Percentiles rank a stretch among this genome's conserved stretches.
phyloP scores from a whole-genome alignment of 1,140 invertebrate genomes.

The Pentalonia nigronervosa region DNA sequence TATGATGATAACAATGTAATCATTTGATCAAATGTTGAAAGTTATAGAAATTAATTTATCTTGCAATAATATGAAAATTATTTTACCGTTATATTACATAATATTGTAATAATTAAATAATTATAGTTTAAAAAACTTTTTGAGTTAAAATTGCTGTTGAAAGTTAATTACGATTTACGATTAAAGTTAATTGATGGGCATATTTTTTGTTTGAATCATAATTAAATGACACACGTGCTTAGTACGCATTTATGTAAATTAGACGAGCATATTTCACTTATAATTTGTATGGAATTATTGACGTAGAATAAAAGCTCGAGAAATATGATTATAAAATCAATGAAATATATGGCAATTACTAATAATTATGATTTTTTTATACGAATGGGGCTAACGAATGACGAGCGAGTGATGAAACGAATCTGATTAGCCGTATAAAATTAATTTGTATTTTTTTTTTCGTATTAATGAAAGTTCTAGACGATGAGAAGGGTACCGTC shows the following conservation, averaged over 20 bases:
- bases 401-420: not conserved
- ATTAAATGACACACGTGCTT: not conserved
- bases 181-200: not conserved
- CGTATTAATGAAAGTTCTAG: not conserved
- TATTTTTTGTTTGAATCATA: not conserved
- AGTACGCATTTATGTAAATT: not conserved
- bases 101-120: not conserved
- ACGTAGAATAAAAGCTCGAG: not conserved
- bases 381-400: not conserved
- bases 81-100: not conserved
- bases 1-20: not conserved
- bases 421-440: not conserved
- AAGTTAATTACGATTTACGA: not conserved
- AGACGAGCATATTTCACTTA: not conserved
- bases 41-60: not conserved
- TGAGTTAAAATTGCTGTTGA: not conserved
- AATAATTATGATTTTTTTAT: not conserved
- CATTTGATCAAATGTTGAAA: not conserved
- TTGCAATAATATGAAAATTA: not conserved
- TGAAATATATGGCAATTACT: not conserved
- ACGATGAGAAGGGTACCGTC: not conserved
- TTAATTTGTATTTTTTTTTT: conserved; percentile 30
- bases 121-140: not conserved
- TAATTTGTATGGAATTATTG: not conserved
- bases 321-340: not conserved